Base-by-base conservation (phyloP, 2,888 invertebrate species). In the Melieria picta region DNA sequence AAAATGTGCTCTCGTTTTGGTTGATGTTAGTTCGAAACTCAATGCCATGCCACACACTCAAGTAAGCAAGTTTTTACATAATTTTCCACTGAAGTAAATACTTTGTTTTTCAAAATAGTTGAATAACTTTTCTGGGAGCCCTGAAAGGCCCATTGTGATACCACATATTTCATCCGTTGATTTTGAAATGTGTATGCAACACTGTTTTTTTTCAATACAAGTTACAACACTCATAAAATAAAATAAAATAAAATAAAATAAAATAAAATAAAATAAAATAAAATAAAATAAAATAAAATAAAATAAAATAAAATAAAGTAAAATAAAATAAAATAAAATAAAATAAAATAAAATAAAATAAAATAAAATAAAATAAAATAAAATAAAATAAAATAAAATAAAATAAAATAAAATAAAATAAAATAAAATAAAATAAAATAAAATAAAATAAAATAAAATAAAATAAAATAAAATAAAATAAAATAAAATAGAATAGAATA, bases 401-500 rank as follows among this genome's bases (percentile, higher is more conserved):
- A 5, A 55, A 5, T 55, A 55, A 55, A 55, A 55, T 4, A 55
- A 55, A 55, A 5, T 55, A 55, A 55, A 55, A 55, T 55, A 55
- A 55, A 55, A 4, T 55, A 55, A 55, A 55, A 55, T 55, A 55
- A 55, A 5, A 55, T 1, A 55, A 55, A 55, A 55, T 7, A 55
- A 55, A 55, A 55, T 7, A 55, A 55, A 55, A 55, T 55, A 55
- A 55, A 55, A 55, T 55, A 55, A 5, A 55, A 5, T 55, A 55
- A 55, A 55, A 55, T 55, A 55, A 55, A 55, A 55, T 55, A 55
- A 55, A 55, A 55, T 55, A 55, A 55, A 55, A 55, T 55, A 55
- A 55, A 55, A 55, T 55, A 55, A 7, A 55, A 55, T 7, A 55
- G 16, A 5, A 55, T 55, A 55, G 16, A 55, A 55, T 55, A 55